Evolutionary conservation across 2,888 invertebrate species (phyloP).

Genomic region (Apotomis betuletana): DNA sequence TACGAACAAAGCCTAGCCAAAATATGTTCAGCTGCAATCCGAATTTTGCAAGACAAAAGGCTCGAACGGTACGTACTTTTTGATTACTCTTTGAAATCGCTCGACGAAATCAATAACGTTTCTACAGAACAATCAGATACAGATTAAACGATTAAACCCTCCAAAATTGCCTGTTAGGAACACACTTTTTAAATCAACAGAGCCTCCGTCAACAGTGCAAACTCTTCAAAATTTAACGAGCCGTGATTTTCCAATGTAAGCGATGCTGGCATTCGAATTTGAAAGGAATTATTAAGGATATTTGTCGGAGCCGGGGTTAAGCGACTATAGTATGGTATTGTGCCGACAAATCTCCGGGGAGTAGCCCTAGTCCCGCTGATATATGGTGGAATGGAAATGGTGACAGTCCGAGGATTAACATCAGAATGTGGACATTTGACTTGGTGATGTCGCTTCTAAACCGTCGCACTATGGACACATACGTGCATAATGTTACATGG

Average conservation of each 20-base stretch:
- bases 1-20: slow-evolving; percentile 38
- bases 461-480: slow-evolving; percentile 19
- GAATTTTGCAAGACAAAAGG: slow-evolving; percentile 35
- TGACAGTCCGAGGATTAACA: slow-evolving; percentile 37
- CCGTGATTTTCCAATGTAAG: slow-evolving; percentile 20
- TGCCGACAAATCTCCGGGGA: slow-evolving; percentile 54
- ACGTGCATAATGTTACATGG: slow-evolving; percentile 23
- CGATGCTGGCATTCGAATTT: slow-evolving; percentile 43
- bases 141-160: slow-evolving; percentile 27
- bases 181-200: slow-evolving; percentile 28
- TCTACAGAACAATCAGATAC: slow-evolving; percentile 8
- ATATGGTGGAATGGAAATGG: slow-evolving; percentile 35
- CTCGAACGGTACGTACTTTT: slow-evolving; percentile 22
- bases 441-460: slow-evolving; percentile 36
- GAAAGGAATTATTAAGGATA: slow-evolving; percentile 60
- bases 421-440: slow-evolving; percentile 40
- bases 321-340: slow-evolving; percentile 62
- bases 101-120: background rate
- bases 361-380: slow-evolving; percentile 42
- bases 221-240: slow-evolving; percentile 27
- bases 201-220: slow-evolving; percentile 7
- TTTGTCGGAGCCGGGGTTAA: slow-evolving; percentile 53
- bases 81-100: slow-evolving; percentile 17
- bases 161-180: slow-evolving; percentile 25
- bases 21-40: slow-evolving; percentile 34